Percentiles rank a stretch among this genome's conserved stretches.
phyloP scores from a whole-genome alignment of 2,113 vertebrate genomes.

The Sceloporus tristichus region DNA sequence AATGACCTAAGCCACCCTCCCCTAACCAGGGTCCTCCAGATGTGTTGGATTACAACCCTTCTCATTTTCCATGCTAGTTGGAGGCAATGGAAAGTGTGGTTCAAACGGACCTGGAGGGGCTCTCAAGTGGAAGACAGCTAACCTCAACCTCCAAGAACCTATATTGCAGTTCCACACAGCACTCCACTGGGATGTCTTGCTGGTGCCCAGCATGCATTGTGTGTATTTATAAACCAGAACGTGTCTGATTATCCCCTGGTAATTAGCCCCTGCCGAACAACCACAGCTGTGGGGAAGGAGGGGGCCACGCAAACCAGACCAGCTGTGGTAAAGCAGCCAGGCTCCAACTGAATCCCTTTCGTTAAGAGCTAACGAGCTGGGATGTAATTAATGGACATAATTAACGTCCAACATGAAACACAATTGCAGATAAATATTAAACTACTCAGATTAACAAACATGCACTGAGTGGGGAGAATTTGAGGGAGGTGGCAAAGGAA shows the following conservation, averaged over 20 bases:
- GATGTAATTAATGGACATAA: constrained; percentile 46
- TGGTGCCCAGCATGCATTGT: constrained; percentile 16
- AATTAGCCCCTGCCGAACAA: constrained; percentile 46
- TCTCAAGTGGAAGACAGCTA: neutral
- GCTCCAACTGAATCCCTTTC: constrained; percentile 43
- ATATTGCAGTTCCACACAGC: neutral
- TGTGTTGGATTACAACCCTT: neutral
- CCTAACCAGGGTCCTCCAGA: neutral
- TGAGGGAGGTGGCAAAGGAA: constrained; percentile 13
- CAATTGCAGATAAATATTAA: constrained; percentile 48
- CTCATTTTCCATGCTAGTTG: neutral
- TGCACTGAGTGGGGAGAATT: constrained; percentile 1
- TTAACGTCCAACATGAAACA: constrained; percentile 45
- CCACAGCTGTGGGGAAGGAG: constrained; percentile 35
- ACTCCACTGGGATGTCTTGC: neutral
- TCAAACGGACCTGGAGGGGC: neutral
- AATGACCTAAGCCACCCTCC: neutral
- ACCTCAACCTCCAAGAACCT: neutral
- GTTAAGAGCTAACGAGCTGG: constrained; percentile 39
- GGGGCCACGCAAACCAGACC: constrained; percentile 26
- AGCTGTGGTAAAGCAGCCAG: constrained; percentile 29
- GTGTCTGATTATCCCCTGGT: constrained; percentile 37
- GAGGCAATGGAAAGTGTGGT: neutral
- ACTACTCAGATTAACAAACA: constrained; percentile 37
- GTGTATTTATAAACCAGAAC: constrained; percentile 43